Evolutionary conservation across 2,797 vertebrate genomes (phyloP).

Genomic region (Schizothorax lantsangensis): DNA sequence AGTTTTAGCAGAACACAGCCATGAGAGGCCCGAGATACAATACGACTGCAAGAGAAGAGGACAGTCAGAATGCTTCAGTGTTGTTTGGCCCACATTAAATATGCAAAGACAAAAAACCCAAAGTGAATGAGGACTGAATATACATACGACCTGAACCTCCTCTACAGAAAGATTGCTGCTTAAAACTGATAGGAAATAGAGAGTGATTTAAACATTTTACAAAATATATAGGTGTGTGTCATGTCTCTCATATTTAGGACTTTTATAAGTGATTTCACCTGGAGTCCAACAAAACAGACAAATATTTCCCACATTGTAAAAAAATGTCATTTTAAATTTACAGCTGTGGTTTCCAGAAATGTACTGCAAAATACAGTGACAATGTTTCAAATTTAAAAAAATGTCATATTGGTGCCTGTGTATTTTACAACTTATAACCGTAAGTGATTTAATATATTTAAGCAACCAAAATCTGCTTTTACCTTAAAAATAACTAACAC

Average conservation of each 20-base stretch:
- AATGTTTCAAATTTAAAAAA: too few relatives aligned
- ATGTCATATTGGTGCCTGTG: too few relatives aligned
- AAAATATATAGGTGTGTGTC: neutral
- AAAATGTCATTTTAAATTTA: neutral
- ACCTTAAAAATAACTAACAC: neutral
- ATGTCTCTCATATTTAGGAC: neutral
- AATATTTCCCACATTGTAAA: too few relatives aligned
- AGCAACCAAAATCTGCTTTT: too few relatives aligned
- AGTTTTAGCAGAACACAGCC: conserved; percentile 18
- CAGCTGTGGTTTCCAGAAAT: neutral
- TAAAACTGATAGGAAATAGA: neutral
- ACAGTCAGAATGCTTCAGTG: conserved; percentile 11
- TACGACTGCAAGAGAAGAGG: neutral
- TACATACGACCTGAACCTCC: neutral
- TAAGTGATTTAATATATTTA: too few relatives aligned
- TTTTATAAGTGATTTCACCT: neutral
- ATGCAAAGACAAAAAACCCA: neutral
- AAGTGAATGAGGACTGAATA: neutral
- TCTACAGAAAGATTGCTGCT: too few relatives aligned
- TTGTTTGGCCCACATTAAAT: conserved; percentile 8
- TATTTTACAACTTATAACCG: too few relatives aligned
- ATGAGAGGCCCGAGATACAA: conserved; percentile 1
- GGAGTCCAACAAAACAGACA: neutral
- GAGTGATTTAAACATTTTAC: neutral
- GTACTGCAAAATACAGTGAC: neutral